Evolutionary conservation across 2,113 vertebrate species (phyloP).

Genomic region (Abramis brama): DNA sequence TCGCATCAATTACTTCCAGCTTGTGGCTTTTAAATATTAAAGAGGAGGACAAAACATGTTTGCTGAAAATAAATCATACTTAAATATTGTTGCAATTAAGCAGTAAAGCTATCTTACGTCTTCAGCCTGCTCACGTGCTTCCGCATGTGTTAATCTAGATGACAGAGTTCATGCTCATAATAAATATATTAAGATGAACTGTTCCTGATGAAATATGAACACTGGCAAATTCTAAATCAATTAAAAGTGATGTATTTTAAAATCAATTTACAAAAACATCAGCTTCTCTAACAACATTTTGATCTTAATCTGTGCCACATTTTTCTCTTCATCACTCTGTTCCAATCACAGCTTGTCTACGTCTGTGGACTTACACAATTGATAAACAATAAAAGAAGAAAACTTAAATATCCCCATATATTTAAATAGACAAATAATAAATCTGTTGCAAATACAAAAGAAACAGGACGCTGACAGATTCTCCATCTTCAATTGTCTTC

Average conservation of each 20-base stretch:
- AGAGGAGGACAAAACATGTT: slow-evolving; percentile 17
- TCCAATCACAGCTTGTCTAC: not conserved
- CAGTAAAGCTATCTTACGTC: not conserved
- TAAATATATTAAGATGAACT: slow-evolving; percentile 14
- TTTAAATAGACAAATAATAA: slow-evolving; percentile 19
- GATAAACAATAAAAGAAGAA: not conserved
- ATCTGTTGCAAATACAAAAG: slow-evolving; percentile 21
- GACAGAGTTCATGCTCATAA: slow-evolving; percentile 4
- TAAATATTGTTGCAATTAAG: slow-evolving; percentile 16
- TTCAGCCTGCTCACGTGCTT: not conserved
- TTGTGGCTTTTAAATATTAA: slow-evolving; percentile 26
- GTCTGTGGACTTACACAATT: slow-evolving; percentile 17
- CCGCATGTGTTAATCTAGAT: slow-evolving; percentile 3
- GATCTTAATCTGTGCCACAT: not conserved
- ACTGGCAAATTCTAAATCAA: slow-evolving; percentile 10
- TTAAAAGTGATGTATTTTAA: not conserved
- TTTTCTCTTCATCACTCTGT: not conserved
- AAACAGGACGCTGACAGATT: slow-evolving; percentile 35
- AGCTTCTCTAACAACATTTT: not conserved
- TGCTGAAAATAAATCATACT: slow-evolving; percentile 15
- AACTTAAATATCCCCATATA: slow-evolving; percentile 21
- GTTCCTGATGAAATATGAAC: slow-evolving; percentile 2
- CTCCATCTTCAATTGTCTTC: slow-evolving; percentile 14
- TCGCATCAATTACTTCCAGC: slow-evolving; percentile 28
- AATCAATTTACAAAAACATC: not conserved